A percentile compares a stretch with the other conserved stretches of the same genome.
phyloP scores from a whole-genome alignment of 2,888 invertebrate genomes.

The Scaptomyza reducta region DNA sequence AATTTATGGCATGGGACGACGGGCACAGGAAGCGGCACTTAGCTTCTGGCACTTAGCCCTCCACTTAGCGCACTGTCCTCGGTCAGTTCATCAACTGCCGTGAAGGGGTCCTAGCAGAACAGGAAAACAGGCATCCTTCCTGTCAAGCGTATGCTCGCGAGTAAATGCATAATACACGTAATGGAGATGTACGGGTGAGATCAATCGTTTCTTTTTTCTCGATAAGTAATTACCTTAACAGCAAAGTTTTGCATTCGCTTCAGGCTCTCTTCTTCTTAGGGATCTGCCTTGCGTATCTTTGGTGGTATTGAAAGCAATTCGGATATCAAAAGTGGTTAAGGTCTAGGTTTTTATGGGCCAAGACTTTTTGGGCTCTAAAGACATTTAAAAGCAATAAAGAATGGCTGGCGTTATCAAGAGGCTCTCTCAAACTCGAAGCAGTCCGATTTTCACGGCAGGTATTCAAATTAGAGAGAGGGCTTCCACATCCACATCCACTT shows the following conservation, averaged over 20 bases:
- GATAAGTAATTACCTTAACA: conserved; percentile 53
- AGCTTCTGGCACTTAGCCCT: conserved; percentile 69
- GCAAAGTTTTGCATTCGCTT: conserved; percentile 18
- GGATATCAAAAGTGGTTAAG: conserved; percentile 59
- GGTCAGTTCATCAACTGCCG: conserved; percentile 23
- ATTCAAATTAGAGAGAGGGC: conserved; percentile 67
- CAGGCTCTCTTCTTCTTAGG: neutral
- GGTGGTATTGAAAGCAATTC: conserved; percentile 61
- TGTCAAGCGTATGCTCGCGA: conserved; percentile 3
- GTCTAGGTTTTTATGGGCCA: conserved; percentile 62
- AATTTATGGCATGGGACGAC: conserved; percentile 71
- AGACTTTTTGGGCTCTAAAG: conserved; percentile 57
- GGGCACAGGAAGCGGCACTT: conserved; percentile 73
- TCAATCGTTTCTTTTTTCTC: conserved; percentile 42
- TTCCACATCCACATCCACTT: conserved; percentile 11
- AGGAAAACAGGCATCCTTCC: conserved; percentile 4
- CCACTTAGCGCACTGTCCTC: conserved; percentile 41
- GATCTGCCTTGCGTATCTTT: conserved; percentile 10
- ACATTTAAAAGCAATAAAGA: conserved; percentile 77
- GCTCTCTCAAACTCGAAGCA: conserved; percentile 23
- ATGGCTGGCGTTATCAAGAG: conserved; percentile 70
- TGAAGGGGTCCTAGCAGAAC: neutral
- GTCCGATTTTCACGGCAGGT: conserved; percentile 61
- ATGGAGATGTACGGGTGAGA: conserved; percentile 8
- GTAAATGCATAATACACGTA: neutral